Percentiles rank a stretch among this genome's conserved stretches.
Conservation (phyloP, 2,888 invertebrate species). For the Eupithecia dodoneata region DNA sequence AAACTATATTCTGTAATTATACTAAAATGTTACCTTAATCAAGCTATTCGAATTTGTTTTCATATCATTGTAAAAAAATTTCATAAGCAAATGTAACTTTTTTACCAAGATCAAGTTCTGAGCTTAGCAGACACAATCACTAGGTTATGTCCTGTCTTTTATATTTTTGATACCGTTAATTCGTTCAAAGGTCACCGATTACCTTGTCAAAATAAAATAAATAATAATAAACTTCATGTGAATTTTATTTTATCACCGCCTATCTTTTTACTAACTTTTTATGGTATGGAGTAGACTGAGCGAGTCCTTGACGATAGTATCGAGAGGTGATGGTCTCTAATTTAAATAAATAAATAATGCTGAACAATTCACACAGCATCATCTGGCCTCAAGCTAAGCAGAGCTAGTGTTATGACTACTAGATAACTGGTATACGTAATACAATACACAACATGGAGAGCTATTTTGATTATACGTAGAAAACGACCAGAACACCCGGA, state of each 20-base stretch:
- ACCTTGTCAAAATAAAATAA: constrained; percentile 83
- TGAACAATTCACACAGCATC: no score
- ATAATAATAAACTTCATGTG: constrained; percentile 71
- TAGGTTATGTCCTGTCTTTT: constrained; percentile 71
- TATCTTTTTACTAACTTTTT: neutral
- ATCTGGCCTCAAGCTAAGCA: no score
- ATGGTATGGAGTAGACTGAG: neutral
- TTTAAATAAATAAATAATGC: no score
- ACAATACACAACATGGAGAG: no score
- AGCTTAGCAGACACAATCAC: constrained; percentile 69
- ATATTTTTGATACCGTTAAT: constrained; percentile 81
- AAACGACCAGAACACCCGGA: no score
- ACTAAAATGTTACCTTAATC: neutral
- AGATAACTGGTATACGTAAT: no score
- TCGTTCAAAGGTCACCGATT: constrained; percentile 82
- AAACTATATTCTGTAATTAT: neutral
- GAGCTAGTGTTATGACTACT: no score
- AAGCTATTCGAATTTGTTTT: neutral
- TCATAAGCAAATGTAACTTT: constrained; percentile 42
- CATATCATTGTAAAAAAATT: neutral
- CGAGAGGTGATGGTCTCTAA: no score
- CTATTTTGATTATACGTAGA: no score
- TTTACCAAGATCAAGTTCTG: constrained; percentile 68
- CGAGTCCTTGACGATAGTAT: no score
- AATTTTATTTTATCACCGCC: constrained; percentile 50